These are phyloP conservation scores for Astatotilapia flaviijosephi DNA, from an alignment of 2,113 vertebrate genomes.

Conservation along the genomic window DNA sequence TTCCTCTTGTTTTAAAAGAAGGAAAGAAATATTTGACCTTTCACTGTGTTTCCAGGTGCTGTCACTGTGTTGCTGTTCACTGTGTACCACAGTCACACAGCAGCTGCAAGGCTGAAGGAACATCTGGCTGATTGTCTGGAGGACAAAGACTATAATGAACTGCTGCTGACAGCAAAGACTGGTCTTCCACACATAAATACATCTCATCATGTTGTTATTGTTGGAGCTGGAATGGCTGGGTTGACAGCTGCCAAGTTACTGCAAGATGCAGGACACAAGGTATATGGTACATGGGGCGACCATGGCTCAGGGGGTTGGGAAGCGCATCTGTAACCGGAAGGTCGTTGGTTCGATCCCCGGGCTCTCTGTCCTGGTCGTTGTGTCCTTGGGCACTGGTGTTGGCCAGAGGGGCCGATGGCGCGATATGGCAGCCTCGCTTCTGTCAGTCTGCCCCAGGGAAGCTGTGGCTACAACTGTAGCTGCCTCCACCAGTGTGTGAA, in stretches of 20 bases:
- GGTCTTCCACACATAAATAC: background rate
- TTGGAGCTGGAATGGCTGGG: conserved; percentile 44
- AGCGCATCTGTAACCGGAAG: no score
- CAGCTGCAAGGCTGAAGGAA: background rate
- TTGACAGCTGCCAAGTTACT: conserved; percentile 35
- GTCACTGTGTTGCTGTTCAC: background rate
- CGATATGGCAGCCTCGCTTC: no score
- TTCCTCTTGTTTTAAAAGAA: background rate
- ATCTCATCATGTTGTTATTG: background rate
- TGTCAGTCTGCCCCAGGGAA: no score
- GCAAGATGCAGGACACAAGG: conserved; percentile 49
- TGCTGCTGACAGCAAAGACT: background rate
- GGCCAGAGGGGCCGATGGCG: no score
- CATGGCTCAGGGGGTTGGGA: no score
- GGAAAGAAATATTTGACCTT: fast-evolving
- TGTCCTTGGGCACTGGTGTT: no score
- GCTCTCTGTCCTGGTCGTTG: no score
- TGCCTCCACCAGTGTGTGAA: no score
- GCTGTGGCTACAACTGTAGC: no score
- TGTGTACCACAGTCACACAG: background rate
- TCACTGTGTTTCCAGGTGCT: background rate
- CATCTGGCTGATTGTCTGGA: background rate
- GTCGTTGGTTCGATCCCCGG: no score
- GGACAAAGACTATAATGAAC: background rate
- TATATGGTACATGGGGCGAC: background rate